Percentiles rank a stretch among this genome's conserved stretches.
These are phyloP conservation scores for Emydura subglobosa DNA, from an alignment of 2,113 vertebrate genomes.

Conservation along the genomic window DNA sequence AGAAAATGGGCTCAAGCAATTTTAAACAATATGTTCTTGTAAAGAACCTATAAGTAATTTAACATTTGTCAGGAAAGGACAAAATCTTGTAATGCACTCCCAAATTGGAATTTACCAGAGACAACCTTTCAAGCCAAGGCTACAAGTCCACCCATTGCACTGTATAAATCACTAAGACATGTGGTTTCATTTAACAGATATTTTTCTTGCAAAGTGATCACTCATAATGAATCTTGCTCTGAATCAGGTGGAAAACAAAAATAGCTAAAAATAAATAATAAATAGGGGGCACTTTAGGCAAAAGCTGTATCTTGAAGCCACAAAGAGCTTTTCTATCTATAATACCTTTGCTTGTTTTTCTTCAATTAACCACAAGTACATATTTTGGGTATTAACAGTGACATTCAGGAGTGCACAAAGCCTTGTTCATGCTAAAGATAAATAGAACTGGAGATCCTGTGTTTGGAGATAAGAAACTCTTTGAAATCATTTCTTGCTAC, in stretches of 20 bases:
- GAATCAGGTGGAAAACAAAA: slow-evolving; percentile 55
- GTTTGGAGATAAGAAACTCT: slow-evolving; percentile 57
- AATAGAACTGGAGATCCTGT: slow-evolving; percentile 61
- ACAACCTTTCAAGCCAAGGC: slow-evolving; percentile 3
- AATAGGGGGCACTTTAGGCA: slow-evolving; percentile 47
- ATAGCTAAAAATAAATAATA: slow-evolving; percentile 63
- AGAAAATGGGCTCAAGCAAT: neutral
- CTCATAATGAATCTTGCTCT: slow-evolving; percentile 26
- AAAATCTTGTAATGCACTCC: slow-evolving; percentile 18
- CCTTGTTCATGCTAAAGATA: slow-evolving; percentile 57
- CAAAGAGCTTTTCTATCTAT: slow-evolving; percentile 56
- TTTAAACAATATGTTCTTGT: slow-evolving; percentile 16
- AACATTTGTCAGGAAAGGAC: slow-evolving; percentile 28
- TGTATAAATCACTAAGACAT: slow-evolving; percentile 20
- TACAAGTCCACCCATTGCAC: slow-evolving; percentile 20
- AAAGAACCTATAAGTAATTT: neutral
- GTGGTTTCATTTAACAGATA: slow-evolving; percentile 64
- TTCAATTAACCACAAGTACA: slow-evolving; percentile 45
- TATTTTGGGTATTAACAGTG: slow-evolving; percentile 52
- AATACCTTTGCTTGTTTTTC: slow-evolving; percentile 46
- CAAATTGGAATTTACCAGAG: slow-evolving; percentile 46
- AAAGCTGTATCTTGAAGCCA: slow-evolving; percentile 43
- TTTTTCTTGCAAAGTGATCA: slow-evolving; percentile 67
- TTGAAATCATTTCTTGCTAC: neutral
- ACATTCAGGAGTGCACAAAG: slow-evolving; percentile 1